Evolutionary conservation across 2,113 vertebrate genomes (phyloP).

Genomic region (Nyctereutes procyonoides): DNA sequence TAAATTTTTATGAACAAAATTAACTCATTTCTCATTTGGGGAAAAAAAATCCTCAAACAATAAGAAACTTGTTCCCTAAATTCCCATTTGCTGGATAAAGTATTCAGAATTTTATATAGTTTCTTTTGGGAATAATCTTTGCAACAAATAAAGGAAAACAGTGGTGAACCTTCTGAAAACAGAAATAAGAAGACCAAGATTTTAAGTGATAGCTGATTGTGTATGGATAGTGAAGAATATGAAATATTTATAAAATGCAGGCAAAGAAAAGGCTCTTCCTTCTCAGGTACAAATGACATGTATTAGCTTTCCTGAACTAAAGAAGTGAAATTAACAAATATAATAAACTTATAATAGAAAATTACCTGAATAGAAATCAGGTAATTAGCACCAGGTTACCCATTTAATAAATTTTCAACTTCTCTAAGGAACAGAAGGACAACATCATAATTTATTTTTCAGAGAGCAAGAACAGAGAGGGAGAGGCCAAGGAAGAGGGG

Average conservation of each 20-base stretch:
- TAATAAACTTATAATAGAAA: slow-evolving; percentile 1
- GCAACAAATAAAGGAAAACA: slow-evolving; percentile 31
- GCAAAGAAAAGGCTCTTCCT: not conserved
- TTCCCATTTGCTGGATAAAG: not conserved
- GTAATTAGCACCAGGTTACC: not conserved
- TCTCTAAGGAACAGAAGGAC: not conserved
- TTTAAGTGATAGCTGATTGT: not conserved
- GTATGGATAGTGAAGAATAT: not conserved
- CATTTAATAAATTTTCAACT: slow-evolving; percentile 16
- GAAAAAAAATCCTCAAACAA: not conserved
- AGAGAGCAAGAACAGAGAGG: not conserved
- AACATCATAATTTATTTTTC: not conserved
- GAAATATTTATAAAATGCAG: not conserved
- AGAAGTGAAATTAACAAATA: not conserved
- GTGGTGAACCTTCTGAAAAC: not conserved
- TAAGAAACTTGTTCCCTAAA: not conserved
- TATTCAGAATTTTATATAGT: not conserved
- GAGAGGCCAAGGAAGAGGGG: not conserved
- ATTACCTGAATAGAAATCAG: not conserved
- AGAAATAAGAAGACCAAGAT: not conserved
- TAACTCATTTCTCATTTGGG: not conserved
- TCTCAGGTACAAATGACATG: not conserved
- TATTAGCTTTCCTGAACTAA: not conserved
- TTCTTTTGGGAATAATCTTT: slow-evolving; percentile 5
- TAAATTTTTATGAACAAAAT: slow-evolving; percentile 21